These are phyloP conservation scores for Bombus impatiens DNA, from an alignment of 1,140 invertebrate genomes.

Conservation along the genomic window DNA sequence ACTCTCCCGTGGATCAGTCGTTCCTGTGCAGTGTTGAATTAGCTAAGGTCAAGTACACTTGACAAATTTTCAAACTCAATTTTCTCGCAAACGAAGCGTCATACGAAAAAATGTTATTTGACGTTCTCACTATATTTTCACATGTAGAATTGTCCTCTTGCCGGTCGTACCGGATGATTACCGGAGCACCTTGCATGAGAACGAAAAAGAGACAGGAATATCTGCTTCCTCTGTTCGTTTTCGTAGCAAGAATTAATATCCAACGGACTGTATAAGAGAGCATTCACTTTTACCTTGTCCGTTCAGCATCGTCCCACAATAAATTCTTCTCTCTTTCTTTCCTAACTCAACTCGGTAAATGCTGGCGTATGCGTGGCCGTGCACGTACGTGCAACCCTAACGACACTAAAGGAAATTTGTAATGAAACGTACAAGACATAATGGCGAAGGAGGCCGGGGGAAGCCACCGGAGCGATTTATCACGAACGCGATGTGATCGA, in stretches of 20 bases:
- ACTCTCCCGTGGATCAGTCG: no score
- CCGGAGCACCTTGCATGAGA: background rate
- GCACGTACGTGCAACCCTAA: slow-evolving; percentile 53
- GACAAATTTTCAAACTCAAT: no score
- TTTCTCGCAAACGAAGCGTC: no score
- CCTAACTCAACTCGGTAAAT: slow-evolving; percentile 27
- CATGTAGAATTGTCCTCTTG: background rate
- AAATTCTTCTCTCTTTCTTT: slow-evolving; percentile 64
- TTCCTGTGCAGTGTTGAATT: no score
- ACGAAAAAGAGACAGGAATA: background rate
- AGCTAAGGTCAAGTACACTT: no score
- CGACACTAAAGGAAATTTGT: slow-evolving; percentile 77
- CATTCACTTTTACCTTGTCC: slow-evolving; percentile 65
- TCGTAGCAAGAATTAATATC: slow-evolving; percentile 58
- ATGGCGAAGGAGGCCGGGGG: slow-evolving; percentile 71
- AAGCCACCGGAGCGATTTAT: slow-evolving; percentile 80
- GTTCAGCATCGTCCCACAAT: slow-evolving; percentile 61
- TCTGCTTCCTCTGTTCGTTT: slow-evolving; percentile 11
- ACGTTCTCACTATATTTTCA: no score
- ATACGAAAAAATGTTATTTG: no score
- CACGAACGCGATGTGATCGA: slow-evolving; percentile 80
- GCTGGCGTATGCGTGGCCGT: slow-evolving; percentile 10
- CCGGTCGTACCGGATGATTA: background rate
- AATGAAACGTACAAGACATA: slow-evolving; percentile 79
- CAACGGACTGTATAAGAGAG: slow-evolving; percentile 34